A percentile compares a stretch with the other conserved stretches of the same genome.
phyloP scores from a whole-genome alignment of 2,113 vertebrate genomes.

The Ahaetulla prasina region DNA sequence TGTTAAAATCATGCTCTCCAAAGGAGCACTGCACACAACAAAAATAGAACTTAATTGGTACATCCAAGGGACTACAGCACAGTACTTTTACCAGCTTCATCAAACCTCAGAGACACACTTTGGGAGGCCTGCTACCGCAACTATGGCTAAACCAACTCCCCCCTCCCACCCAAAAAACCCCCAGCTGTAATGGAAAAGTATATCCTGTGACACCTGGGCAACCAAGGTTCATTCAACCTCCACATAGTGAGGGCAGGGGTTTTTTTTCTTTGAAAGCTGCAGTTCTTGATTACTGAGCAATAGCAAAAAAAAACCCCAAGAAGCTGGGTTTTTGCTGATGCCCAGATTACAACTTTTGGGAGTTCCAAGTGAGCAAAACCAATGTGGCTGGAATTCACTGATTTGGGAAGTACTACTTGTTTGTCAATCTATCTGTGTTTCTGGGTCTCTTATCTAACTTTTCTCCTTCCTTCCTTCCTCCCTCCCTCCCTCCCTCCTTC shows the following conservation, averaged over 20 bases:
- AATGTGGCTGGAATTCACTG: not conserved
- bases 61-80: not conserved
- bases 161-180: not conserved
- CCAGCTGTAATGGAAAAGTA: not conserved
- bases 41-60: conserved; percentile 9
- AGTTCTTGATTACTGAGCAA: not conserved
- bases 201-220: not conserved
- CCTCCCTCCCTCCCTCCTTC: no score
- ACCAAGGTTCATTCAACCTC: not conserved
- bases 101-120: not conserved
- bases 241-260: not conserved
- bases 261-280: not conserved
- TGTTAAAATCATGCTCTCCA: not conserved
- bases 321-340: not conserved
- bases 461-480: no score
- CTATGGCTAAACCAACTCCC: not conserved
- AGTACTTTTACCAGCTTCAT: not conserved
- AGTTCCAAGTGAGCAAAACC: not conserved
- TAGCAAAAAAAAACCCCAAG: not conserved
- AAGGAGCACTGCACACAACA: not conserved
- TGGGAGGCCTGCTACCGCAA: not conserved
- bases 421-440: not conserved
- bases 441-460: not conserved
- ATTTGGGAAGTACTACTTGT: not conserved
- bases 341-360: not conserved